Conservation (phyloP, 35 echinoderm and acorn worm species). For the Chiridota heheva region DNA sequence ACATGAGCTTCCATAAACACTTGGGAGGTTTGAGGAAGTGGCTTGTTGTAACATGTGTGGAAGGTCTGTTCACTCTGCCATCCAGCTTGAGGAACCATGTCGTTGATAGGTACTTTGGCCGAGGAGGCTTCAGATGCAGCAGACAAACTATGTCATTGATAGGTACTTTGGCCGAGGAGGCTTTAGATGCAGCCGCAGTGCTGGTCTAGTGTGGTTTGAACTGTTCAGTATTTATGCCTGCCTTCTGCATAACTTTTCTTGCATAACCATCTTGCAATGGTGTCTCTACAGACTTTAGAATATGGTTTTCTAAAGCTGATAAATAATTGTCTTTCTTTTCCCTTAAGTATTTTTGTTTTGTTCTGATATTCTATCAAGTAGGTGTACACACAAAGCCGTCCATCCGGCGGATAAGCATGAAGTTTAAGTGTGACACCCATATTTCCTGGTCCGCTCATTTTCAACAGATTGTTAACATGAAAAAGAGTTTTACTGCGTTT, state of each 20-base stretch:
- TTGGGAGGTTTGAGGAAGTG: no score
- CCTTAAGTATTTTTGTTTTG: constrained; percentile 42
- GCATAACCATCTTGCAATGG: constrained; percentile 63
- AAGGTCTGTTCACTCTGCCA: constrained; percentile 25
- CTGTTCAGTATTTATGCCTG: constrained; percentile 43
- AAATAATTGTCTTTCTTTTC: constrained; percentile 23
- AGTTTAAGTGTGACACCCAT: not conserved
- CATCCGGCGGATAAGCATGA: not conserved
- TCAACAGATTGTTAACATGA: not conserved
- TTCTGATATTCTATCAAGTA: constrained; percentile 45
- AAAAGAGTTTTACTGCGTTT: constrained; percentile 1
- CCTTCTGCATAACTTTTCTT: constrained; percentile 1
- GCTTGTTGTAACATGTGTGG: constrained; percentile 3
- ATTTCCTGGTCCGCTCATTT: not conserved
- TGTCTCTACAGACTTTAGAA: constrained; percentile 23
- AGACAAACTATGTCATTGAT: constrained; percentile 22
- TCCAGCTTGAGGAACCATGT: constrained; percentile 34
- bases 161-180: constrained; percentile 1
- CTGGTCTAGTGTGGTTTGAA: constrained; percentile 50
- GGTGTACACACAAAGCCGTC: not conserved
- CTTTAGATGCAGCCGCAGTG: constrained; percentile 34
- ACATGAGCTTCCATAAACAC: no score
- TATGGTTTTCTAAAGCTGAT: constrained; percentile 58
- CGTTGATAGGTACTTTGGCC: not conserved
- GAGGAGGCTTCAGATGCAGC: constrained; percentile 30